Evolutionary conservation across 2,113 vertebrate species (phyloP), one percentile per base, ranked within the genome.

Genomic region (Phrynocephalus versicolor): DNA sequence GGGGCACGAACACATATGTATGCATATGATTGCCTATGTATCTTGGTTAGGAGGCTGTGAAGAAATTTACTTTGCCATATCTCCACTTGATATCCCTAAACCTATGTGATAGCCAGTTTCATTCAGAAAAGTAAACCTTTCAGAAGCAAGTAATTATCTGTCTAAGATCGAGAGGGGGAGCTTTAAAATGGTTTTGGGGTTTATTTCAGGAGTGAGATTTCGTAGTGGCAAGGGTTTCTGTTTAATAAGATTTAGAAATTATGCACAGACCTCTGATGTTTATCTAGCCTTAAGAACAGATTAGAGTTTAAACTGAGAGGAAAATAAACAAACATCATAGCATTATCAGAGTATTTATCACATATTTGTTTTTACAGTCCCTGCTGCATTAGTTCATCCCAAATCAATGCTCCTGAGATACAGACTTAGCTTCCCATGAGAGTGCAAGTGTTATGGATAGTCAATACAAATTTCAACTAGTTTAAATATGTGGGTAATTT

Each of bases 241-340:
- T 82, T 84, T 77, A n/a, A 2, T 70, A 80, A 55, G 16, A 84
- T 70, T 37, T 80, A 62, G n/a, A 33, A 79, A 5, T 58, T 65
- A n/a, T 51, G 45, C 5, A 84, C 25, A 25, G 60, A 45, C 18
- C 1, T 27, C 74, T 30, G 80, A 64, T 79, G 74, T 41, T 35
- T 65, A 80, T 80, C 64, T 75, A 45, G 9, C 2, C 69, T 87
- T 39, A 81, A 84, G n/a, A 89, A 23, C 18, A 51, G 62, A 81
- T 79, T 80, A 45, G 9, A 62, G 39, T 51, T 62, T 41, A 81
- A 72, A 30, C n/a, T 21, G 39, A 8, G 7, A 83, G n/a, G 15
- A 87, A 75, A 78, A 89, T 33, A 45, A 65, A 45, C 74, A 12
- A 78, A 30, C 62, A 55, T 14, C 37, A 71, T n/a, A 83, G 67